Percentiles rank a stretch among this genome's conserved stretches.
These are phyloP conservation scores for Neomicropteryx cornuta DNA, from an alignment of 1,140 invertebrate genomes.

Conservation along the genomic window DNA sequence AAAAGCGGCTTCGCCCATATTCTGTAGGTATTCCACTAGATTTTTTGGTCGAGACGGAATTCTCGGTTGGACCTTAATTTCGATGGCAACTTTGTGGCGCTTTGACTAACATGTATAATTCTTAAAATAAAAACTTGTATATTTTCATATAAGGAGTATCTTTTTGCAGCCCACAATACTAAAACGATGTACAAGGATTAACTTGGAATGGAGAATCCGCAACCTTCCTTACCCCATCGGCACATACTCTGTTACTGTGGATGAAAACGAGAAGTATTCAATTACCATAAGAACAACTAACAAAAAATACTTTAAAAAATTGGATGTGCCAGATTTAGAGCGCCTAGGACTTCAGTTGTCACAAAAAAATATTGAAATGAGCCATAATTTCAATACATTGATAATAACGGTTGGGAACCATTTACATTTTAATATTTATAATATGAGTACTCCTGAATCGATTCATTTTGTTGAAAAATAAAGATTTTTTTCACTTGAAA, in stretches of 20 bases:
- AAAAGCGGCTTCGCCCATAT: too few species aligned
- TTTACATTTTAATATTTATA: conserved; percentile 5
- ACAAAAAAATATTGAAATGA: conserved; percentile 50
- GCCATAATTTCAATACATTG: conserved; percentile 65
- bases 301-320: conserved; percentile 72
- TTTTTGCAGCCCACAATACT: conserved; percentile 52
- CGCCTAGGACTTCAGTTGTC: conserved; percentile 48
- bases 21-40: too few species aligned
- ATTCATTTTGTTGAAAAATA: too few species aligned
- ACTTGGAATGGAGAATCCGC: conserved; percentile 70
- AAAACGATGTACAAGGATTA: conserved; percentile 58
- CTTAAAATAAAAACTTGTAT: too few species aligned
- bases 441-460: too few species aligned
- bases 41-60: too few species aligned
- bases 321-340: conserved; percentile 58
- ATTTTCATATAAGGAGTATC: too few species aligned
- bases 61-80: too few species aligned
- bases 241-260: conserved; percentile 54
- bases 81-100: background rate
- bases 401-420: conserved; percentile 55
- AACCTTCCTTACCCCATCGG: conserved; percentile 62
- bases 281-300: conserved; percentile 61
- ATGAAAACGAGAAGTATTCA: conserved; percentile 46
- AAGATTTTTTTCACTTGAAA: too few species aligned
- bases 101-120: conserved; percentile 11